These are phyloP conservation scores for Physocephala rufipes DNA, from an alignment of 2,888 invertebrate species.

Conservation along the genomic window DNA sequence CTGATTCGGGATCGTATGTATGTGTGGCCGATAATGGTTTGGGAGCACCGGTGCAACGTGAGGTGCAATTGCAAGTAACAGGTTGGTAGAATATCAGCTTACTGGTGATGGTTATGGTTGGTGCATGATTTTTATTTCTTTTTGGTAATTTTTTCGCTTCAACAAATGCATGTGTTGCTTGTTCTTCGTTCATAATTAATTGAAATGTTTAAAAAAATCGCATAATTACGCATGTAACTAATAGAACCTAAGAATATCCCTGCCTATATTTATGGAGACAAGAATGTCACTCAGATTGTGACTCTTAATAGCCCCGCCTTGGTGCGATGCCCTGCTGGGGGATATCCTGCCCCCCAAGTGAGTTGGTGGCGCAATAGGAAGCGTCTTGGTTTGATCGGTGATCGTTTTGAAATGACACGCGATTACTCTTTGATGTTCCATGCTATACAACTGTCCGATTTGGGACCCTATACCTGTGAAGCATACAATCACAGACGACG, in stretches of 20 bases:
- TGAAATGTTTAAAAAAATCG: background rate
- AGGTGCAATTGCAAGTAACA: slow-evolving; percentile 76
- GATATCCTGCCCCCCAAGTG: slow-evolving; percentile 80
- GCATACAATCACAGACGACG: slow-evolving; percentile 85
- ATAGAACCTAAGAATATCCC: slow-evolving; percentile 57
- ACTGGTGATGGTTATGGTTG: slow-evolving; percentile 12
- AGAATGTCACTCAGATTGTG: slow-evolving; percentile 73
- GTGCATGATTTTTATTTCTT: slow-evolving; percentile 30
- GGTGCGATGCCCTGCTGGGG: slow-evolving; percentile 83
- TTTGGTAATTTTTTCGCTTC: slow-evolving; percentile 4
- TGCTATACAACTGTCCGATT: slow-evolving; percentile 74
- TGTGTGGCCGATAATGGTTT: slow-evolving; percentile 85
- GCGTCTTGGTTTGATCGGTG: slow-evolving; percentile 75
- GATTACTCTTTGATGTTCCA: slow-evolving; percentile 81
- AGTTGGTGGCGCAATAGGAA: slow-evolving; percentile 85
- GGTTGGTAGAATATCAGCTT: slow-evolving; percentile 69
- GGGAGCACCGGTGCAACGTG: slow-evolving; percentile 74
- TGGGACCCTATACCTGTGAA: slow-evolving; percentile 89
- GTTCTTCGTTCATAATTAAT: slow-evolving; percentile 23
- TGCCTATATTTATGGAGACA: slow-evolving; percentile 76
- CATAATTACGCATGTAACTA: slow-evolving; percentile 20
- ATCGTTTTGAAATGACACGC: slow-evolving; percentile 71
- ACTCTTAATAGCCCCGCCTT: slow-evolving; percentile 76
- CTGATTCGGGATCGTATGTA: slow-evolving; percentile 86
- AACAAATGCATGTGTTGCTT: slow-evolving; percentile 23